Evolutionary conservation across 1,140 invertebrate genomes (phyloP).

Genomic region (Pseudomyrmex concolor): DNA sequence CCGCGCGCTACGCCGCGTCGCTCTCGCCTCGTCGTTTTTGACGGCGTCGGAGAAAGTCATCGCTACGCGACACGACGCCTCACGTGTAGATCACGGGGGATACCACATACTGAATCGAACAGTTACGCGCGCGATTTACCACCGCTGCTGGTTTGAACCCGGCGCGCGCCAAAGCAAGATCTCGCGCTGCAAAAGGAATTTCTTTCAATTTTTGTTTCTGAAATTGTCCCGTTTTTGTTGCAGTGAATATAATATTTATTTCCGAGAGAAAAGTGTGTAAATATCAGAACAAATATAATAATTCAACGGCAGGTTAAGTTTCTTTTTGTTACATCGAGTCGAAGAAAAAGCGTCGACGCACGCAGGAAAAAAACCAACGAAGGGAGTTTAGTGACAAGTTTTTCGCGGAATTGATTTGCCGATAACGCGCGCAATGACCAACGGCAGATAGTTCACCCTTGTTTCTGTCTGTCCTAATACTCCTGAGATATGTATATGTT

Average conservation of each 20-base stretch:
- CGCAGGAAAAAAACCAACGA: neutral
- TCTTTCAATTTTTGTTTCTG: constrained; percentile 26
- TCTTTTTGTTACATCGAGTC: neutral
- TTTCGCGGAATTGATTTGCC: constrained; percentile 70
- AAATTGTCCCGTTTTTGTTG: neutral
- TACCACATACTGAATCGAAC: neutral
- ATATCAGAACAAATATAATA: neutral
- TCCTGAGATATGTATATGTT: constrained; percentile 57
- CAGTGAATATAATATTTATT: no score
- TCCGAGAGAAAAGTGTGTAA: neutral
- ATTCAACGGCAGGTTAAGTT: neutral
- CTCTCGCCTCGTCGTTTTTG: constrained; percentile 64
- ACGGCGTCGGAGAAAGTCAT: constrained; percentile 59
- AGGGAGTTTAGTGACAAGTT: constrained; percentile 40
- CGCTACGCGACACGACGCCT: neutral
- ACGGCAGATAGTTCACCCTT: constrained; percentile 55
- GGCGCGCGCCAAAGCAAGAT: neutral
- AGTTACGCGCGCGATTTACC: constrained; percentile 44
- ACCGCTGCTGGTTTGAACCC: neutral
- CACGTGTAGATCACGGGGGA: constrained; percentile 6
- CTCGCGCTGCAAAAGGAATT: neutral
- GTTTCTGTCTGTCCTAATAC: constrained; percentile 55
- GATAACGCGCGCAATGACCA: constrained; percentile 72
- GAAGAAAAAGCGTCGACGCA: neutral
- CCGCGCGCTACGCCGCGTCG: constrained; percentile 72